phyloP scores from a whole-genome alignment of 1,140 invertebrate species.

The Cyrtorhinus lividipennis region DNA sequence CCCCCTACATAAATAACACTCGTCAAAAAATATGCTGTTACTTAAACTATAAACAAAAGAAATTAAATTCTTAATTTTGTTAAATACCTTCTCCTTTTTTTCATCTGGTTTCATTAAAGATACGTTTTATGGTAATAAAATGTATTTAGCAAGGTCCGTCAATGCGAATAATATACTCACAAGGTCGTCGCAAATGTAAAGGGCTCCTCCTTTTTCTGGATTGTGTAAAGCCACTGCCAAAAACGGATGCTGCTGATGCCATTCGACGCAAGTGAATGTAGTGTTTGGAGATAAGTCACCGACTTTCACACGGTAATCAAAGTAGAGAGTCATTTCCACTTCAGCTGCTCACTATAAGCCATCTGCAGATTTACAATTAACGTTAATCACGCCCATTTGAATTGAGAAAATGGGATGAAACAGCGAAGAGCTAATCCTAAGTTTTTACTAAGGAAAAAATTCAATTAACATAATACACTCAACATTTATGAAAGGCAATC shows the following conservation, averaged over 20 bases:
- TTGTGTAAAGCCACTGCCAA: conserved; percentile 73
- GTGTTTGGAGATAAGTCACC: conserved; percentile 17
- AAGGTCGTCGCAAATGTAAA: conserved; percentile 76
- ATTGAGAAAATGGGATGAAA: no score
- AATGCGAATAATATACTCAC: no score
- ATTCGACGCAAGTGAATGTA: conserved; percentile 21
- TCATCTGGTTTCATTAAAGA: neutral
- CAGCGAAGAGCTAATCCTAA: no score
- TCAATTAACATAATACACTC: no score
- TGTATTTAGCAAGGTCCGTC: no score
- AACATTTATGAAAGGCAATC: no score
- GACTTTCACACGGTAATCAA: conserved; percentile 26
- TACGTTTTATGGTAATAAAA: no score
- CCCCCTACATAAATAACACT: conserved; percentile 59
- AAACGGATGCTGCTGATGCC: conserved; percentile 26
- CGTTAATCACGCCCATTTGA: no score
- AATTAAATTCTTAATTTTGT: neutral
- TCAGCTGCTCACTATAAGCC: no score
- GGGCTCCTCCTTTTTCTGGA: conserved; percentile 71
- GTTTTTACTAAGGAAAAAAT: no score
- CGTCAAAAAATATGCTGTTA: neutral
- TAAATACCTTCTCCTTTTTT: neutral
- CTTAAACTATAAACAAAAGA: no score
- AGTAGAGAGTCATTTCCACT: conserved; percentile 28
- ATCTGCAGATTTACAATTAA: no score